phyloP scores from a whole-genome alignment of 2,797 vertebrate genomes.

The Zenarchopterus dispar region DNA sequence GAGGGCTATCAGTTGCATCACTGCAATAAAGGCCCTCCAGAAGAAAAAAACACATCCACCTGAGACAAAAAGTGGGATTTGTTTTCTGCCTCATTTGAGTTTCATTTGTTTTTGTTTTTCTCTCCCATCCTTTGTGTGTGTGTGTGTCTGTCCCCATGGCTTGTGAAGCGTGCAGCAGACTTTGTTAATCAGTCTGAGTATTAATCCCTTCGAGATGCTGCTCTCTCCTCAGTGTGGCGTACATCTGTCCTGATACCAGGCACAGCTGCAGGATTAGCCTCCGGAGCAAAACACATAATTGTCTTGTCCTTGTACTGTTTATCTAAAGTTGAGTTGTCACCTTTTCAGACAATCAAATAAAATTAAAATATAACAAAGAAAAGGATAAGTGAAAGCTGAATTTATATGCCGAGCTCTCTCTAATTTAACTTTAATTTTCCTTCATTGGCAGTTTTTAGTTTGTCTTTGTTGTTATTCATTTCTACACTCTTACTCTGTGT shows the following conservation, averaged over 20 bases:
- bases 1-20: background rate
- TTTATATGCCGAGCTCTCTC: too few relatives aligned
- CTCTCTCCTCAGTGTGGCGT: slow-evolving; percentile 27
- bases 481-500: too few relatives aligned
- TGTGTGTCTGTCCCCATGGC: background rate
- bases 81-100: slow-evolving; percentile 28
- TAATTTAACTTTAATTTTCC: too few relatives aligned
- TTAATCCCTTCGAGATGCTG: slow-evolving; percentile 53
- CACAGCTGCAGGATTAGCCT: slow-evolving; percentile 44
- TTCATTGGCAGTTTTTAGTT: too few relatives aligned
- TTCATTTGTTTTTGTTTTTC: background rate
- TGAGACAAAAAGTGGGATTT: slow-evolving; percentile 34
- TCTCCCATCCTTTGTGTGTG: slow-evolving; percentile 1
- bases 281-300: slow-evolving; percentile 35
- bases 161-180: slow-evolving; percentile 21
- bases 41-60: slow-evolving; percentile 19
- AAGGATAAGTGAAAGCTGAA: background rate
- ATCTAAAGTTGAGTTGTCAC: slow-evolving; percentile 5
- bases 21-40: background rate
- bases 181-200: slow-evolving; percentile 39
- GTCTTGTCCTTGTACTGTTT: slow-evolving; percentile 29
- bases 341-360: background rate
- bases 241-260: slow-evolving; percentile 42
- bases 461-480: too few relatives aligned
- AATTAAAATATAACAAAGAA: background rate